These are phyloP conservation scores for Apamea sordens DNA, from an alignment of 2,888 invertebrate genomes.

Conservation along the genomic window DNA sequence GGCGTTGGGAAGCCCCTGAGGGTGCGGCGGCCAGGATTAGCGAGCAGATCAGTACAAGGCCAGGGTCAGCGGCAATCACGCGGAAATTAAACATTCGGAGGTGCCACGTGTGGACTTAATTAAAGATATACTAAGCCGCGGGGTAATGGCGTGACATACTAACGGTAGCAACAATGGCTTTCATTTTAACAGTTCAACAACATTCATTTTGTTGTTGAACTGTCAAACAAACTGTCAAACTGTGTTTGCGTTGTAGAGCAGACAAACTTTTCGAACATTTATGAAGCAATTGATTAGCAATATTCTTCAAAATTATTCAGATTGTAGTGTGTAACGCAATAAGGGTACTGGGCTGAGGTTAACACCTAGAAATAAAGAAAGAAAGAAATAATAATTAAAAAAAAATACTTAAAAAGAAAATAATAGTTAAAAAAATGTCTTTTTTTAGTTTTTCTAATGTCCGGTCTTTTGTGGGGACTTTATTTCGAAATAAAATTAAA, in stretches of 20 bases:
- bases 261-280: too few species aligned
- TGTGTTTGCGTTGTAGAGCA: neutral
- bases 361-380: too few species aligned
- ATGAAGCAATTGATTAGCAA: neutral
- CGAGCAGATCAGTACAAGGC: slow-evolving; percentile 30
- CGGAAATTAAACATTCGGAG: slow-evolving; percentile 34
- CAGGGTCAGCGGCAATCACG: slow-evolving; percentile 33
- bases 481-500: neutral
- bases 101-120: slow-evolving; percentile 24
- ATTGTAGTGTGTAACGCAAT: neutral
- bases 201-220: too few species aligned
- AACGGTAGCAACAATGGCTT: neutral
- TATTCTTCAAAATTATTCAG: neutral
- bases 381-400: too few species aligned
- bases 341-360: neutral
- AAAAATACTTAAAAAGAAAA: too few species aligned
- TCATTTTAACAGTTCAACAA: neutral
- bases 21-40: slow-evolving; percentile 43
- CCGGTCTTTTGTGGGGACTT: neutral
- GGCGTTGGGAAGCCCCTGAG: slow-evolving; percentile 48
- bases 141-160: too few species aligned
- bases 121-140: neutral
- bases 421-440: neutral
- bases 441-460: neutral
- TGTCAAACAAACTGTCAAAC: too few species aligned